Evolutionary conservation across 64 coral and sea anemone genomes (phyloP).

Genomic region (Anthopleura sola): DNA sequence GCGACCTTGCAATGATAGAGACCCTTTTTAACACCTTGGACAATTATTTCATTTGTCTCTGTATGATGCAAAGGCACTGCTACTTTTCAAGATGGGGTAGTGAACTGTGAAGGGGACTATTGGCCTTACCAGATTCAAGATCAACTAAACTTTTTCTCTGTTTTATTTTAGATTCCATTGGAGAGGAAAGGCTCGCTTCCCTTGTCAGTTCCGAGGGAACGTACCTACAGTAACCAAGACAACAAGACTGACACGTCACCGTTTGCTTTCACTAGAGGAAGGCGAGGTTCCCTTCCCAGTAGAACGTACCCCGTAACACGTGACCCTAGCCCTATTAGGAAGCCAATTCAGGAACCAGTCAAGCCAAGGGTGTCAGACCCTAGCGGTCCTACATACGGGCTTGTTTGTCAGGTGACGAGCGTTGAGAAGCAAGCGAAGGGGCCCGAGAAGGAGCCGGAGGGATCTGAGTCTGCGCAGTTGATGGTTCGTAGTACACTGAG

Average conservation of each 20-base stretch:
- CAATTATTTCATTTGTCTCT: no score
- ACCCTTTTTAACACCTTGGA: no score
- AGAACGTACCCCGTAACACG: constrained; percentile 35
- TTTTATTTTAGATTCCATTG: background rate
- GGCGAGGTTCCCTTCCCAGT: constrained; percentile 11
- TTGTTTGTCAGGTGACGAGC: constrained; percentile 12
- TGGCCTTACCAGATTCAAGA: no score
- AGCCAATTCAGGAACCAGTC: background rate
- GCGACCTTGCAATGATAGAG: no score
- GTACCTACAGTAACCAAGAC: background rate
- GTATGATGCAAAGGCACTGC: no score
- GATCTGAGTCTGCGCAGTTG: constrained; percentile 1
- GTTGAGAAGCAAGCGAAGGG: background rate
- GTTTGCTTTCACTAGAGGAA: background rate
- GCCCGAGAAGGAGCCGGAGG: background rate
- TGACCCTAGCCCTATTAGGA: constrained; percentile 27
- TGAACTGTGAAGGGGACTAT: no score
- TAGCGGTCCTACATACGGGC: background rate
- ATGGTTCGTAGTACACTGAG: constrained; percentile 8
- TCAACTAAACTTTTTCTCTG: background rate
- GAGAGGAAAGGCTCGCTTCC: background rate
- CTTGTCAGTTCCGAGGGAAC: background rate
- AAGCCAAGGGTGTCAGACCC: background rate
- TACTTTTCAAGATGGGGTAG: no score
- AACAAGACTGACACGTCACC: background rate